Percentiles rank a stretch among this genome's conserved stretches.
These are phyloP conservation scores for Chironomus tepperi DNA, from an alignment of 1,140 invertebrate species.

Conservation along the genomic window DNA sequence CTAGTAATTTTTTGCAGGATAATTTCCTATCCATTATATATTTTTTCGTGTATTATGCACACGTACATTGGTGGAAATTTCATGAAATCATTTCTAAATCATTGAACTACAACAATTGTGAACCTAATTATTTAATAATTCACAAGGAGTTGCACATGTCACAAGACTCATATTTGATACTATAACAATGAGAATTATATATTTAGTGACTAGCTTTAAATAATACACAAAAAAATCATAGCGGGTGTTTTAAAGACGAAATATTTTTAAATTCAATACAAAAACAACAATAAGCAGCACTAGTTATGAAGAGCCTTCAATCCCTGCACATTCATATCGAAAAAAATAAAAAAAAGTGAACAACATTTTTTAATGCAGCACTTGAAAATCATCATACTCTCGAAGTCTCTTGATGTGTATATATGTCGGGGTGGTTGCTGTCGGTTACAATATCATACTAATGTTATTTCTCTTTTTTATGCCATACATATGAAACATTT, in stretches of 20 bases:
- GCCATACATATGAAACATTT: neutral
- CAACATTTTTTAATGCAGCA: neutral
- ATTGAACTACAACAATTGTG: neutral
- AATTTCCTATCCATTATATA: neutral
- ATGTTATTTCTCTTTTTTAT: neutral
- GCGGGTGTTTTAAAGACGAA: neutral
- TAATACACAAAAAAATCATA: neutral
- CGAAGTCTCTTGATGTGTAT: neutral
- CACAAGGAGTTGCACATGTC: conserved; percentile 19
- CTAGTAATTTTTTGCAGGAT: too few species aligned
- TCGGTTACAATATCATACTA: neutral
- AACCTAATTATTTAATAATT: conserved; percentile 23
- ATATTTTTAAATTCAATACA: neutral
- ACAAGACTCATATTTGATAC: neutral
- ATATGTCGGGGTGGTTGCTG: neutral
- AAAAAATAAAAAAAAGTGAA: neutral
- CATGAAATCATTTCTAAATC: neutral
- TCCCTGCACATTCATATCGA: neutral
- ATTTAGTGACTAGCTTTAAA: neutral
- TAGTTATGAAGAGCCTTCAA: neutral
- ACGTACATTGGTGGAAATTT: neutral
- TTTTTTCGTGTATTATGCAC: neutral
- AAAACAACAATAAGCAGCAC: neutral
- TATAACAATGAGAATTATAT: neutral
- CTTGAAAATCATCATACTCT: conserved; percentile 12